Evolutionary conservation across 2,888 invertebrate species (phyloP).

Genomic region (Shargacucullia verbasci): DNA sequence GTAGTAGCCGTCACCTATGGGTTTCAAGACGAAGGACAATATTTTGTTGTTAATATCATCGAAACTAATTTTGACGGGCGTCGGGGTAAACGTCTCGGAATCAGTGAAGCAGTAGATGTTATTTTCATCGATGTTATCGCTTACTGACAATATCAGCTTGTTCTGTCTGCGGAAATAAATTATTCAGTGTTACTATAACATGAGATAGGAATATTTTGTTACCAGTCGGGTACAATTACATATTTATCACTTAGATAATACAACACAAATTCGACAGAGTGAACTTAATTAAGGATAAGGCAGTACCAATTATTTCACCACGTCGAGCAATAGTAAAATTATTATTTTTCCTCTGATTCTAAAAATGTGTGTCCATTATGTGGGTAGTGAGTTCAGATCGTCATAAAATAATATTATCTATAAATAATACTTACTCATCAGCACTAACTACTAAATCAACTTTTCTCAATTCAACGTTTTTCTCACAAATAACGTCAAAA

Average conservation of each 20-base stretch:
- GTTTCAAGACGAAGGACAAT: slow-evolving; percentile 59
- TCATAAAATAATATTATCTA: background rate
- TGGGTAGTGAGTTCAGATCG: too few relatives aligned
- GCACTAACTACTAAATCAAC: slow-evolving; percentile 67
- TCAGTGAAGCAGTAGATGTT: slow-evolving; percentile 81
- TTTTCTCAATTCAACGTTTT: slow-evolving; percentile 63
- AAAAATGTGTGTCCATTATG: too few relatives aligned
- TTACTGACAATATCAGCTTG: slow-evolving; percentile 66
- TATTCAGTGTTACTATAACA: slow-evolving; percentile 4
- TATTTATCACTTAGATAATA: too few relatives aligned
- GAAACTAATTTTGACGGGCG: slow-evolving; percentile 62
- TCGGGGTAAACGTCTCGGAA: slow-evolving; percentile 70
- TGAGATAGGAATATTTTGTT: background rate
- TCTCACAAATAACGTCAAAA: slow-evolving; percentile 81
- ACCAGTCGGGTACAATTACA: too few relatives aligned
- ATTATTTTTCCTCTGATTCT: too few relatives aligned
- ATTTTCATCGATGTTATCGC: slow-evolving; percentile 62
- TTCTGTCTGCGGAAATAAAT: slow-evolving; percentile 68
- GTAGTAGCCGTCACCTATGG: slow-evolving; percentile 78
- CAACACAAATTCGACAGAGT: too few relatives aligned
- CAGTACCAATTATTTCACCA: too few relatives aligned
- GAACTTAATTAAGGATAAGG: too few relatives aligned
- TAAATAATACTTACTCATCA: slow-evolving; percentile 65
- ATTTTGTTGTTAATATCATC: slow-evolving; percentile 60
- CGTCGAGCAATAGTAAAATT: too few relatives aligned